Conservation (phyloP, 2,113 vertebrate species). For the Apaloderma vittatum region DNA sequence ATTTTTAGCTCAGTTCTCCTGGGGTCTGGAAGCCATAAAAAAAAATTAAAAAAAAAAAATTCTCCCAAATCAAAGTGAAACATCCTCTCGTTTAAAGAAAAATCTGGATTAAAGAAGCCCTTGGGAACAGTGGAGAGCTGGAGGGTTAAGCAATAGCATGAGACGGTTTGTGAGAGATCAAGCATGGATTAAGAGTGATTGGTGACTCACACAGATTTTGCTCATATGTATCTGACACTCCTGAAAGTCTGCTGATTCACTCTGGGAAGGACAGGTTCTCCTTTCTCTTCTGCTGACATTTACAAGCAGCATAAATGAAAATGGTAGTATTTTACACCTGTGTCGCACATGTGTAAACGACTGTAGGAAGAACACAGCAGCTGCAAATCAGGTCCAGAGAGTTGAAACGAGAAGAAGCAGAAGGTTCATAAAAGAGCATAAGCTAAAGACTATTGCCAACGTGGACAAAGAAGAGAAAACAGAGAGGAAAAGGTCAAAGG, state of each 20-base stretch:
- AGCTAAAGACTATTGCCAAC: slow-evolving; percentile 13
- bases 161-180: not conserved
- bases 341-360: slow-evolving; percentile 34
- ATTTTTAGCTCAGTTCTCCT: not conserved
- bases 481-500: slow-evolving; percentile 50
- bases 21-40: not conserved
- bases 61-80: not conserved
- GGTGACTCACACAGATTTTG: slow-evolving; percentile 6
- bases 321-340: slow-evolving; percentile 59
- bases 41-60: not conserved
- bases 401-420: slow-evolving; percentile 23
- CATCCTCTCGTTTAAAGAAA: not conserved
- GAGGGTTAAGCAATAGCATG: slow-evolving; percentile 21
- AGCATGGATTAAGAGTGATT: not conserved
- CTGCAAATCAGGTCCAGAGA: slow-evolving; percentile 58
- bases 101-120: slow-evolving; percentile 7
- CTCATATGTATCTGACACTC: slow-evolving; percentile 21
- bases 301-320: slow-evolving; percentile 55
- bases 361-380: not conserved
- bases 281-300: slow-evolving; percentile 57
- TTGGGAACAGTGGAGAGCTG: not conserved
- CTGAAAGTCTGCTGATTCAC: slow-evolving; percentile 33
- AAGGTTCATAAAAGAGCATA: slow-evolving; percentile 46
- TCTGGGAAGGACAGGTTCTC: slow-evolving; percentile 25
- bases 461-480: slow-evolving; percentile 25